These are phyloP conservation scores for Unio delphinus DNA, from an alignment of 2,888 invertebrate genomes.

Conservation along the genomic window DNA sequence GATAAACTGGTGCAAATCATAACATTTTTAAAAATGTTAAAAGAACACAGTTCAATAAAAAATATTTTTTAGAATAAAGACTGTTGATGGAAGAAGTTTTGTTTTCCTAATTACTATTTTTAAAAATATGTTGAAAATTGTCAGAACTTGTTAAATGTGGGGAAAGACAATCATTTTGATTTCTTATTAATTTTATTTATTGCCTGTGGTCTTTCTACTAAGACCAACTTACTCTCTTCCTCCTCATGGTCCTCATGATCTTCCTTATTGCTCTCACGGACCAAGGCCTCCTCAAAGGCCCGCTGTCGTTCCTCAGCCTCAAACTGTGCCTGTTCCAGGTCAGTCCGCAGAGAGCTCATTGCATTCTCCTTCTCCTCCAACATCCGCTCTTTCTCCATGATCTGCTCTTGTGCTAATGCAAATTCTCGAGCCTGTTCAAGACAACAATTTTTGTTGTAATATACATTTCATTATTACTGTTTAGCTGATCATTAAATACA, in stretches of 20 bases:
- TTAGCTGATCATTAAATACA: too few species aligned
- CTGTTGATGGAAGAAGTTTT: too few species aligned
- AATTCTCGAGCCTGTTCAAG: conserved; percentile 20
- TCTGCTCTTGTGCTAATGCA: conserved; percentile 23
- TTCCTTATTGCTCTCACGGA: conserved; percentile 66
- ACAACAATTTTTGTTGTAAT: too few species aligned
- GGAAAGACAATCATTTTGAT: too few species aligned
- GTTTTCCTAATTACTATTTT: too few species aligned
- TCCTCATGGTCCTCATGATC: conserved; percentile 85
- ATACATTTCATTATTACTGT: too few species aligned
- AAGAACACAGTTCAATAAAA: too few species aligned
- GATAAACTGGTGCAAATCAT: too few species aligned
- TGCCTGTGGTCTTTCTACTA: conserved; percentile 12
- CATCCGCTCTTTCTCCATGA: conserved; percentile 28
- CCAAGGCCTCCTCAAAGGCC: conserved; percentile 11
- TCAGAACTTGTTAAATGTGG: too few species aligned
- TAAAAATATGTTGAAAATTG: too few species aligned
- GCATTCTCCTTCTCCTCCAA: conserved; percentile 53
- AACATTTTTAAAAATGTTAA: too few species aligned
- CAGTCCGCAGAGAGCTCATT: conserved; percentile 31
- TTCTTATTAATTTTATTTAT: background rate
- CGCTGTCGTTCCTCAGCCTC: conserved; percentile 57
- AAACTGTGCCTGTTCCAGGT: conserved; percentile 35
- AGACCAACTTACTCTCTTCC: conserved; percentile 78
- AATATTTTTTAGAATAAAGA: too few species aligned